Base-by-base conservation (phyloP, 2,113 vertebrate species). In the Guaruba guarouba region DNA sequence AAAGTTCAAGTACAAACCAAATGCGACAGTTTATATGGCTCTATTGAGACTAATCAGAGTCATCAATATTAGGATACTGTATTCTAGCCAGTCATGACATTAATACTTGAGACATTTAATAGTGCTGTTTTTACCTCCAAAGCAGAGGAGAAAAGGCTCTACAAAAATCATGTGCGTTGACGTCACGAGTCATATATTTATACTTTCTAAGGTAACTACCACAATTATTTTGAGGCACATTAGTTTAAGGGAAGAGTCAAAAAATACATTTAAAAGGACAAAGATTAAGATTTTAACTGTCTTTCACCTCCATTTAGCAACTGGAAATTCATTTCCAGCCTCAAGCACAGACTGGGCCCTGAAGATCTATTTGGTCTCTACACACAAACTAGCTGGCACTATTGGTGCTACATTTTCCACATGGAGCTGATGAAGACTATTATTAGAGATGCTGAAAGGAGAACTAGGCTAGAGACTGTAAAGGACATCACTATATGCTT, bases 111-210 rank as follows among this genome's bases (percentile, higher is more conserved):
- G 49, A 81, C 7, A 11, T 75, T 66, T 49, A 49, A 48, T 57
- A 90, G 24, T 37, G 70, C 9, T 96, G 28, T 43, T 81, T 87
- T 90, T 46, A 80, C 35, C 48, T 62, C 61, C 3, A 2, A 89
- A 82, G 55, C 4, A 74, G 37, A 76, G 19, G 14, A 73, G 44
- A 83, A 91, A 86, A 75, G 18, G 64, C 57, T 48, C 69, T 88
- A 88, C 51, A 86, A 67, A 90, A 93, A 43, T 77, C 88, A 78
- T 2, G 39, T 33, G 63, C 71, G 48, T 67, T 93, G 86, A 81
- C 17, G 1, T 74, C 76, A 44, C 63, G 71, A 96, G 76, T 90
- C 88, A 94, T 11, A 39, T 84, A 46, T 54, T 48, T 43, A 69
- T 41, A 55, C 52, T 48, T 86, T 67, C 79, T 55, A 68, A 94